Base-by-base conservation (phyloP, 2,113 vertebrate genomes). In the Peucedramus taeniatus region DNA sequence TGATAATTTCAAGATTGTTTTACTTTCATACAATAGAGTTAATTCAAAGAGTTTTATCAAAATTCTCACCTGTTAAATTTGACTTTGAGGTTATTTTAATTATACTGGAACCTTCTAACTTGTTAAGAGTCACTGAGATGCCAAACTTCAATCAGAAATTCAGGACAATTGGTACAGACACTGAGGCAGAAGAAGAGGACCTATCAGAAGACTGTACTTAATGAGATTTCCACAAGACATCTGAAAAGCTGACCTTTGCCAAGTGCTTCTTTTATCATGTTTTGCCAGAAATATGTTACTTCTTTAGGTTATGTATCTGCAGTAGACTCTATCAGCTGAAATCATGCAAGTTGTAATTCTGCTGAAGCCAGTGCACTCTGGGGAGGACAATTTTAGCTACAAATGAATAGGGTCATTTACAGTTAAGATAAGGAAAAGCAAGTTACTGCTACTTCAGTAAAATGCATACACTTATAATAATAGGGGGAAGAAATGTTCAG, bases 191-290 rank as follows among this genome's bases (percentile, higher is more conserved):
- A 69, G 66, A 87, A 63, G 44, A 78, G 8, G 31, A 81, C 65
- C 65, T 64, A 89, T 82, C 49, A 94, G 53, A 89, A 79, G 35
- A 51, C 47, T 33, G 51, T 65, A 50, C 65, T 94, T 92, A 91
- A 93, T 96, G 81, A 82, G 77, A 93, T 93, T 96, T 92, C 54
- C 71, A 83, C 17, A 61, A 89, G 78, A 69, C 37, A 78, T 81
- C 65, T 79, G 51, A 88, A 88, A 95, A 95, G 51, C 45, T 89
- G 90, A 96, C 90, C 89, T 92, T 92, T 96, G 80, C 69, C 83
- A 72, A 93, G 61, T 75, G 47, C 77, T 96, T 59, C 40, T 89
- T 95, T 92, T 87, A 86, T 89, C 69, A 37, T 15, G 42, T 35
- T 78, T 60, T 92, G 69, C 77, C 93, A 95, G 74, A 91, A 90